phyloP scores from a whole-genome alignment of 1,140 invertebrate species.

The Eurosta solidaginis region DNA sequence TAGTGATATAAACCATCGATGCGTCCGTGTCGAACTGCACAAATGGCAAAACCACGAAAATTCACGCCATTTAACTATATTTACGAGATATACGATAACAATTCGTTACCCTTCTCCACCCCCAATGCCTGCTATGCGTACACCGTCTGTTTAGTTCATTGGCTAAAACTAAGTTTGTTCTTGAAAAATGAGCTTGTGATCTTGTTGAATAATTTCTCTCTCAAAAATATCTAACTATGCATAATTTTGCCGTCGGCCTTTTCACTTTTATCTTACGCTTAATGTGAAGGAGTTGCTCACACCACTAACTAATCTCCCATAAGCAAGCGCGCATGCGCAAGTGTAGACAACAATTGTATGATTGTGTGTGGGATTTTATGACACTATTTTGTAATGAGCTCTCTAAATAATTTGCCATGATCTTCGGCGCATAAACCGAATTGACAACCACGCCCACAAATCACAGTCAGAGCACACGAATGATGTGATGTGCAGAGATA shows the following conservation, averaged over 20 bases:
- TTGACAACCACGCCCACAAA: constrained; percentile 30
- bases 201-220: constrained; percentile 48
- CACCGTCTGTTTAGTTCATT: not conserved
- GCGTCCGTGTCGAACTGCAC: not conserved
- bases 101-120: not conserved
- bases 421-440: not conserved
- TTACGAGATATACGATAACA: not conserved
- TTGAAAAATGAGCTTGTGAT: constrained; percentile 54
- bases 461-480: not conserved
- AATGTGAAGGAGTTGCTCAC: not conserved
- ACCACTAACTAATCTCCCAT: not conserved
- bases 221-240: not conserved
- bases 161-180: not conserved
- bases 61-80: constrained; percentile 17
- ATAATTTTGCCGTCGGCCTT: constrained; percentile 2
- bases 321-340: not conserved
- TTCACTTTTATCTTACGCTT: constrained; percentile 17
- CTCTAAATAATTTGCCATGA: constrained; percentile 55
- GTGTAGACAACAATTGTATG: no score
- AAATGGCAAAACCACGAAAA: constrained; percentile 27
- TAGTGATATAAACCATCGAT: not conserved
- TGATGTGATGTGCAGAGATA: no score
- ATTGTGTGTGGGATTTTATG: constrained; percentile 13
- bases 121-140: no score
- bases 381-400: constrained; percentile 51